Percentiles rank a stretch among this genome's conserved stretches.
These are phyloP conservation scores for Panthera uncia DNA, from an alignment of 2,113 vertebrate species.

Conservation along the genomic window DNA sequence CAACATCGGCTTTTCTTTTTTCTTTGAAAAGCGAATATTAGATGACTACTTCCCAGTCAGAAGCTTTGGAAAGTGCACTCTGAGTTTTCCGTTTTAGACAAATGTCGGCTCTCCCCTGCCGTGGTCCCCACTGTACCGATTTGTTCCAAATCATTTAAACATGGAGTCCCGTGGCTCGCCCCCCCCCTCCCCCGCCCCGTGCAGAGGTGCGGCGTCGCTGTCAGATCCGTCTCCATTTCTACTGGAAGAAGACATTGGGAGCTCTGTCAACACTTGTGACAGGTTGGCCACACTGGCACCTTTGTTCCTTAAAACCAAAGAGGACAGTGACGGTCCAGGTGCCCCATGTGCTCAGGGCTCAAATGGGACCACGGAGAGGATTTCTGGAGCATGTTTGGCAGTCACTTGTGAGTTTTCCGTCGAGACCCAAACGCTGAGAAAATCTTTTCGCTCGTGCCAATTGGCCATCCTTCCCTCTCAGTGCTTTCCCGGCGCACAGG, in stretches of 20 bases:
- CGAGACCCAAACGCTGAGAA: neutral
- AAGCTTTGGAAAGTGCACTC: neutral
- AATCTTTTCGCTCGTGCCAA: neutral
- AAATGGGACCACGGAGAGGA: neutral
- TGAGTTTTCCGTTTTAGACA: neutral
- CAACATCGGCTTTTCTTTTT: neutral
- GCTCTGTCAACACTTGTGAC: neutral
- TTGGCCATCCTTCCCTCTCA: neutral
- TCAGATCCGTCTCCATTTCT: neutral
- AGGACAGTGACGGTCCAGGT: neutral
- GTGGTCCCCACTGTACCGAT: neutral
- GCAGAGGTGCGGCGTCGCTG: neutral
- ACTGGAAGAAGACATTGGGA: neutral
- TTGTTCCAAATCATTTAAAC: neutral
- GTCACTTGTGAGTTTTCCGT: neutral
- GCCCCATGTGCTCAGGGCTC: neutral
- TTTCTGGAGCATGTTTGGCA: neutral
- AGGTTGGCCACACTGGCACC: neutral
- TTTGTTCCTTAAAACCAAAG: neutral
- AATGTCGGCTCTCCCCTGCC: too few species aligned
- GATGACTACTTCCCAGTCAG: neutral
- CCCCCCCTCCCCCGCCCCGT: too few species aligned
- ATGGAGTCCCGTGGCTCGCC: neutral
- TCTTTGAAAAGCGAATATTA: neutral
- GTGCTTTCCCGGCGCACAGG: accelerated